These are phyloP conservation scores for Eubasilissa regina DNA, from an alignment of 1,140 invertebrate genomes.

Conservation along the genomic window DNA sequence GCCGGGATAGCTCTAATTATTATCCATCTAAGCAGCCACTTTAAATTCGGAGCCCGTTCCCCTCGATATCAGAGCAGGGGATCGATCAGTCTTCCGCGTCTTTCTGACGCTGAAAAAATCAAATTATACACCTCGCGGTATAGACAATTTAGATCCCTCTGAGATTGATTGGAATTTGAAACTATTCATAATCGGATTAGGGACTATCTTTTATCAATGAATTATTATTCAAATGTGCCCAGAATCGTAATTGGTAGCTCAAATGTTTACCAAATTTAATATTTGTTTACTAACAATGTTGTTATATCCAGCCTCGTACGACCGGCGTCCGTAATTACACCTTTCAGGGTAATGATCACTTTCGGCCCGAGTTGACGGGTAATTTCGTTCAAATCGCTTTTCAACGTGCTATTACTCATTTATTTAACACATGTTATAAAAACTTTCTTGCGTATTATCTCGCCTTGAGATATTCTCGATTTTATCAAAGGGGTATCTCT, in stretches of 20 bases:
- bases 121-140: slow-evolving; percentile 49
- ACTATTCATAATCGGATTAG: slow-evolving; percentile 59
- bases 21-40: slow-evolving; percentile 55
- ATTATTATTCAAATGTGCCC: slow-evolving; percentile 59
- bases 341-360: slow-evolving; percentile 41
- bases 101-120: slow-evolving; percentile 8
- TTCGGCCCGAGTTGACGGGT: slow-evolving; percentile 16
- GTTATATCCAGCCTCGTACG: slow-evolving; percentile 24
- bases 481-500: slow-evolving; percentile 15
- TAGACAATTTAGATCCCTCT: slow-evolving; percentile 48
- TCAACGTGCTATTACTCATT: slow-evolving; percentile 42
- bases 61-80: slow-evolving; percentile 6
- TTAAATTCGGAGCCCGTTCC: slow-evolving; percentile 55
- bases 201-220: slow-evolving; percentile 58
- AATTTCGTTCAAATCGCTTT: slow-evolving; percentile 29
- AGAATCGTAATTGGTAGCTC: slow-evolving; percentile 57
- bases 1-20: slow-evolving; percentile 54
- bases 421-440: slow-evolving; percentile 42
- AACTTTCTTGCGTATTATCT: slow-evolving; percentile 35
- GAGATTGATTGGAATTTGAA: slow-evolving; percentile 57
- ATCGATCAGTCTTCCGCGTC: slow-evolving; percentile 46
- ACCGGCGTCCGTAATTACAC: slow-evolving; percentile 49
- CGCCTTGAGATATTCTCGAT: slow-evolving; percentile 20
- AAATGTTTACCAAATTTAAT: slow-evolving; percentile 60
- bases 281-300: slow-evolving; percentile 58